Evolutionary conservation across 2,888 invertebrate genomes (phyloP).

Genomic region (Dolichopus griseipennis): DNA sequence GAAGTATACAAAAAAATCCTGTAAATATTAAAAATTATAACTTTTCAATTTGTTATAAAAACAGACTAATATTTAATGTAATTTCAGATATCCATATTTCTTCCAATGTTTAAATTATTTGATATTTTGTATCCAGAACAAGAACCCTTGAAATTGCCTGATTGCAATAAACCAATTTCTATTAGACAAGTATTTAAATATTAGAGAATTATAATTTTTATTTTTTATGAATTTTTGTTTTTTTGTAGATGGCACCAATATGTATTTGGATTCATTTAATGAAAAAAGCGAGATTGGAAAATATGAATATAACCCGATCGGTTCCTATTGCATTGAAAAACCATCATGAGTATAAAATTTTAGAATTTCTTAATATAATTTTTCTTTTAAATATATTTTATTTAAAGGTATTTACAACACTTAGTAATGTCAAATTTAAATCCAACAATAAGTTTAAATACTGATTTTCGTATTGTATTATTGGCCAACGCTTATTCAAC

Average conservation of each 20-base stretch:
- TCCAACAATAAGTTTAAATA: conserved; percentile 68
- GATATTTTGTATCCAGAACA: conserved; percentile 88
- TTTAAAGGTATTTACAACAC: conserved; percentile 72
- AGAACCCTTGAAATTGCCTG: conserved; percentile 81
- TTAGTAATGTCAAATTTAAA: conserved; percentile 65
- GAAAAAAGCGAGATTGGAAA: conserved; percentile 85
- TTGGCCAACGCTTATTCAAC: conserved; percentile 94
- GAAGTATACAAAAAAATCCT: conserved; percentile 90
- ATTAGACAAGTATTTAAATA: conserved; percentile 30
- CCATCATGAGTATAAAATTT: conserved; percentile 64
- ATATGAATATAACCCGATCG: conserved; percentile 63
- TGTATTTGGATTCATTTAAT: conserved; percentile 95
- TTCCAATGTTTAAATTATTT: conserved; percentile 83
- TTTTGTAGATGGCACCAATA: conserved; percentile 68
- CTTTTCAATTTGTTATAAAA: not conserved
- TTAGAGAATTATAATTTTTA: not conserved
- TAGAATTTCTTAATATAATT: not conserved
- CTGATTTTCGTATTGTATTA: conserved; percentile 83
- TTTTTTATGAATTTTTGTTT: not conserved
- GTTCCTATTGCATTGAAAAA: conserved; percentile 73
- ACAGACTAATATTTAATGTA: conserved; percentile 21
- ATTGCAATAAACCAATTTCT: conserved; percentile 71
- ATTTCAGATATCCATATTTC: conserved; percentile 65
- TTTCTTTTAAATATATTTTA: not conserved
- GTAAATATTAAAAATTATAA: conserved; percentile 42